Base-by-base conservation (phyloP, 2,113 vertebrate species). In the Esox niger region DNA sequence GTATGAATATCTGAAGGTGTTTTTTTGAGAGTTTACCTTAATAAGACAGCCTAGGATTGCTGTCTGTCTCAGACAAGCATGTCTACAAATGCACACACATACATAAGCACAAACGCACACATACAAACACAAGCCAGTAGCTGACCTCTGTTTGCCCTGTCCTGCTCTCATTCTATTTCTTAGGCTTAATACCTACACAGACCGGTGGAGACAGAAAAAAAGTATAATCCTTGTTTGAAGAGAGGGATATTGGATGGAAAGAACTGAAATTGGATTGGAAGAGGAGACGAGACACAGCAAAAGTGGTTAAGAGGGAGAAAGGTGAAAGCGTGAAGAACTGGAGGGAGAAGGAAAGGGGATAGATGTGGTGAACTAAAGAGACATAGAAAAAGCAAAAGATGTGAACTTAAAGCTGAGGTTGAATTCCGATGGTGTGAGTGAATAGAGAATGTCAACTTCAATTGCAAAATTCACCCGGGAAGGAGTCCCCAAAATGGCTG, bases 161-260 rank as follows among this genome's bases (percentile, higher is more conserved):
- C 64, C 63, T 57, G 38, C 75, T 84, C 23, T 62, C 70, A 69
- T 38, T 71, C 80, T 58, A 84, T 87, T 83, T 84, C 76, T 6
- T 6, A 71, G 58, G 57, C 73, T 86, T 82, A 84, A 88, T 84
- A 84, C 72, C 74, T 59, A 21, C 69, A 80, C 82, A 77, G 80
- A 83, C 71, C 75, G 33, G 17, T 15, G 60, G 71, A 3, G 80
- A 86, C 84, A 87, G 86, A 84, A 77, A 84, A 83, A 62, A 83
- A 62, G 78, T 72, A 71, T 78, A 82, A 81, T 77, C 78, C 86
- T 86, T 83, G 86, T 87, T 85, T 82, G 70, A n/a, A n/a, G 83
- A 71, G 78, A 81, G 82, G 86, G 86, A 88, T 43, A 88, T 88
- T 89, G 83, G 84, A 89, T 85, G 75, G 80, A 82, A 75, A 35